Percentiles rank a stretch among this genome's conserved stretches.
phyloP scores from a whole-genome alignment of 2,888 invertebrate genomes.

The Actias luna region DNA sequence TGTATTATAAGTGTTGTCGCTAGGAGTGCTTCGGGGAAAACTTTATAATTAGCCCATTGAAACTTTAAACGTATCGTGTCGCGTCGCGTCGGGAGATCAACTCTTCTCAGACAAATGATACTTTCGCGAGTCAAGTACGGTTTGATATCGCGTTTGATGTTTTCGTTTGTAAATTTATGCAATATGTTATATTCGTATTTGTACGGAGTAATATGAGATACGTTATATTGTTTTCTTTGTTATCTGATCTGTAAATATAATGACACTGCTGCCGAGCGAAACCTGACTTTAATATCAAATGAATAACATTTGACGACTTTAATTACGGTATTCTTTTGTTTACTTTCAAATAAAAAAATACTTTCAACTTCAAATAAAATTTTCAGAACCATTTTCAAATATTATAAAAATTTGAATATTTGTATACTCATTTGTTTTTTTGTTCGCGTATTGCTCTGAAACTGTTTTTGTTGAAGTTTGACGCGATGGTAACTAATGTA shows the following conservation, averaged over 20 bases:
- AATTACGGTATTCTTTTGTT: too few species aligned
- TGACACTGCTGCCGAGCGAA: too few species aligned
- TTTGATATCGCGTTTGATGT: not conserved
- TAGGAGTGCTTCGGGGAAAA: not conserved
- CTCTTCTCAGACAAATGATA: not conserved
- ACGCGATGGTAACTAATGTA: too few species aligned
- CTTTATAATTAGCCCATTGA: not conserved
- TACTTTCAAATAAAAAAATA: too few species aligned
- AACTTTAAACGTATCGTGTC: not conserved
- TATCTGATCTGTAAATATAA: not conserved
- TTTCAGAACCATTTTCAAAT: too few species aligned
- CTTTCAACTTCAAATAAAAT: too few species aligned
- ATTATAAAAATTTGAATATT: too few species aligned
- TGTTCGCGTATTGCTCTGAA: too few species aligned
- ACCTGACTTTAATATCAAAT: too few species aligned
- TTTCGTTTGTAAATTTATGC: not conserved
- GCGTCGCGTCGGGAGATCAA: not conserved
- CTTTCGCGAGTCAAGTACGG: not conserved
- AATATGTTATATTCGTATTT: not conserved
- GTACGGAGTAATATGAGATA: not conserved
- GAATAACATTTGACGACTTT: too few species aligned
- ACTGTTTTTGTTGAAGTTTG: too few species aligned
- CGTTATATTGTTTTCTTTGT: not conserved
- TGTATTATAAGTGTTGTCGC: not conserved
- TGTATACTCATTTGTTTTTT: too few species aligned